phyloP scores from a whole-genome alignment of 2,797 vertebrate genomes.

The Enteromius viviparus region DNA sequence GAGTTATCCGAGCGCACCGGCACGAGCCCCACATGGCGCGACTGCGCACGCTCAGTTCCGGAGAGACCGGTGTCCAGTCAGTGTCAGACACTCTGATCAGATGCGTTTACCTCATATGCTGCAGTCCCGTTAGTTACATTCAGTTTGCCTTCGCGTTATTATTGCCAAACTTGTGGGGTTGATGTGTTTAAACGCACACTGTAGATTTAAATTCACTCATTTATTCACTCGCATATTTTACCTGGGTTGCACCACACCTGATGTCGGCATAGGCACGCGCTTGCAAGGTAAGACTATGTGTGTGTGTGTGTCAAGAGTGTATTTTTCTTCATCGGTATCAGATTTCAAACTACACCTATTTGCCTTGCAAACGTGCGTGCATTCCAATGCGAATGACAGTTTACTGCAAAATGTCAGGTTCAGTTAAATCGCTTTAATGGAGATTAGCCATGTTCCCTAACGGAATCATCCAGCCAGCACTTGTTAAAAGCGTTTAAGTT shows the following conservation, averaged over 20 bases:
- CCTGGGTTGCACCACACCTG: constrained; percentile 11
- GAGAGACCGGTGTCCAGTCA: constrained; percentile 11
- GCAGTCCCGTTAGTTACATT: background rate
- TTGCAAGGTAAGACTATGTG: constrained; percentile 27
- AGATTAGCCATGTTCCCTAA: constrained; percentile 11
- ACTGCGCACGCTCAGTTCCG: constrained; percentile 31
- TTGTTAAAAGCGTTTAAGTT: background rate
- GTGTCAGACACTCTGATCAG: constrained; percentile 11
- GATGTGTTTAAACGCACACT: constrained; percentile 45
- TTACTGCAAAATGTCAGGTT: background rate
- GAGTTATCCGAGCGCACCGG: constrained; percentile 37
- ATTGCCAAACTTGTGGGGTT: constrained; percentile 45
- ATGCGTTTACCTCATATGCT: constrained; percentile 21
- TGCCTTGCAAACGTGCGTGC: background rate
- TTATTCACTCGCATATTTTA: background rate
- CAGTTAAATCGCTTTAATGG: constrained; percentile 6
- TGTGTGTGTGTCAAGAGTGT: background rate
- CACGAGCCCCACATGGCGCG: constrained; percentile 19
- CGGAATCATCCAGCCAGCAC: background rate
- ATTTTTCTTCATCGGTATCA: background rate
- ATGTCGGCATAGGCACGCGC: constrained; percentile 39
- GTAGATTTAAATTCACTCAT: constrained; percentile 29
- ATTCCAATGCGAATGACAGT: background rate
- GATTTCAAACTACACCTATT: background rate
- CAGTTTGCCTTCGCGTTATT: constrained; percentile 25